A percentile compares a stretch with the other conserved stretches of the same genome.
These are phyloP conservation scores for Melanchra persicariae DNA, from an alignment of 2,888 invertebrate genomes.

Conservation along the genomic window DNA sequence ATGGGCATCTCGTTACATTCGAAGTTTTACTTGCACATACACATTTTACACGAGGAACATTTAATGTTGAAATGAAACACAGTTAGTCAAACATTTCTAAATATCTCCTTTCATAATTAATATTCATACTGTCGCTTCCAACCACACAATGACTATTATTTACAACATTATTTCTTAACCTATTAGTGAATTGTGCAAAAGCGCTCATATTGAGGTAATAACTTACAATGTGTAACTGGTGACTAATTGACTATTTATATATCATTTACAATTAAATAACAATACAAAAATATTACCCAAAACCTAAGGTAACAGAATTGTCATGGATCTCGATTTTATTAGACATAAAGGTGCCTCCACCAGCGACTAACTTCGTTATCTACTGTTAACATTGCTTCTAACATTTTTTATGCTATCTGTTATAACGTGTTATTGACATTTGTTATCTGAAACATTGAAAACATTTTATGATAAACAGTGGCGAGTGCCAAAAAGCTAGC, in stretches of 20 bases:
- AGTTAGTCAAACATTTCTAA: slow-evolving; percentile 65
- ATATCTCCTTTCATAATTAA: slow-evolving; percentile 55
- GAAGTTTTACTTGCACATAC: slow-evolving; percentile 57
- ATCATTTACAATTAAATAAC: slow-evolving; percentile 75
- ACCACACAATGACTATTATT: slow-evolving; percentile 76
- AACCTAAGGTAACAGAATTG: slow-evolving; percentile 87
- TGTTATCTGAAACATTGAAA: slow-evolving; percentile 53
- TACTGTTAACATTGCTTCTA: slow-evolving; percentile 29
- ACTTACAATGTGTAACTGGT: slow-evolving; percentile 89
- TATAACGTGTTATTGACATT: slow-evolving; percentile 55
- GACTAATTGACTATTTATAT: slow-evolving; percentile 88
- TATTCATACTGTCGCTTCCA: slow-evolving; percentile 50
- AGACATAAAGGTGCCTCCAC: slow-evolving; percentile 52
- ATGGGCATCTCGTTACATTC: slow-evolving; percentile 57
- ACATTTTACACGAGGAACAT: slow-evolving; percentile 76
- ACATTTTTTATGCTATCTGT: slow-evolving; percentile 38
- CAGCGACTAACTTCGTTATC: slow-evolving; percentile 30
- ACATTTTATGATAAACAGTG: slow-evolving; percentile 55
- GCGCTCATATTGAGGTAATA: slow-evolving; percentile 90
- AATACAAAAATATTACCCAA: slow-evolving; percentile 79
- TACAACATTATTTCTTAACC: slow-evolving; percentile 77
- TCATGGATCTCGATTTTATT: slow-evolving; percentile 79
- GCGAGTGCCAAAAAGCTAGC: slow-evolving; percentile 50
- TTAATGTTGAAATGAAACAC: slow-evolving; percentile 67
- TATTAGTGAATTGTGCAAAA: slow-evolving; percentile 89